A percentile compares a stretch with the other conserved stretches of the same genome.
Conservation (phyloP, 64 coral and sea anemone genomes). For the Cladopsammia gracilis region DNA sequence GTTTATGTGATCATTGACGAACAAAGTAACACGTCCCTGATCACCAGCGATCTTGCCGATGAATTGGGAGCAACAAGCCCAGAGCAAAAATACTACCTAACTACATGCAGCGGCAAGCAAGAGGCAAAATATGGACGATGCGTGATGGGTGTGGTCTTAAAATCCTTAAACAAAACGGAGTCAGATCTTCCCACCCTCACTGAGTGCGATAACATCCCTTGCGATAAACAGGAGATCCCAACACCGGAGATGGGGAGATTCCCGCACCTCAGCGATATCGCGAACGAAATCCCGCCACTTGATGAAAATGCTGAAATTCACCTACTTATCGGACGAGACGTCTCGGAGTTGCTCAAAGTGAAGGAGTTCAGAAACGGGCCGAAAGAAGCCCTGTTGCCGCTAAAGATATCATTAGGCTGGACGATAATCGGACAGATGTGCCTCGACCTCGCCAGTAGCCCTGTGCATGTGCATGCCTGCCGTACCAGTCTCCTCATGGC, state of each 20-base stretch:
- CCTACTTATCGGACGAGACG: neutral
- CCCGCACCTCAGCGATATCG: too few relatives aligned
- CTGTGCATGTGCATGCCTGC: conserved; percentile 13
- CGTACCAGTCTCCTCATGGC: conserved; percentile 44
- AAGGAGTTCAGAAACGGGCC: neutral
- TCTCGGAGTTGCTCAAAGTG: neutral
- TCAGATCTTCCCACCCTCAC: conserved; percentile 44
- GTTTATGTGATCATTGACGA: conserved; percentile 23
- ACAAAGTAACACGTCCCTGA: conserved; percentile 40
- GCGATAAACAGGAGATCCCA: conserved; percentile 53
- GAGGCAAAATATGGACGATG: conserved; percentile 37
- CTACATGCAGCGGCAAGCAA: conserved; percentile 45
- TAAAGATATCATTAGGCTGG: neutral
- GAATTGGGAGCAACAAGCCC: neutral
- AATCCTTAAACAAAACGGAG: conserved; percentile 38
- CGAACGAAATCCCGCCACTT: conserved; percentile 37
- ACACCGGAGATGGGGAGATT: conserved; percentile 80
- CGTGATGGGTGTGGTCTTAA: conserved; percentile 18
- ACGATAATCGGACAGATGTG: neutral
- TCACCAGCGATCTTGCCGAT: conserved; percentile 30
- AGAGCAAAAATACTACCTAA: conserved; percentile 25
- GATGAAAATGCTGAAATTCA: neutral
- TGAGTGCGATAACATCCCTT: conserved; percentile 61
- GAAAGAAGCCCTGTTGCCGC: neutral
- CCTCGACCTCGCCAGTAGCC: neutral